A percentile compares a stretch with the other conserved stretches of the same genome.
These are phyloP conservation scores for Luperina testacea DNA, from an alignment of 2,888 invertebrate species.

Conservation along the genomic window DNA sequence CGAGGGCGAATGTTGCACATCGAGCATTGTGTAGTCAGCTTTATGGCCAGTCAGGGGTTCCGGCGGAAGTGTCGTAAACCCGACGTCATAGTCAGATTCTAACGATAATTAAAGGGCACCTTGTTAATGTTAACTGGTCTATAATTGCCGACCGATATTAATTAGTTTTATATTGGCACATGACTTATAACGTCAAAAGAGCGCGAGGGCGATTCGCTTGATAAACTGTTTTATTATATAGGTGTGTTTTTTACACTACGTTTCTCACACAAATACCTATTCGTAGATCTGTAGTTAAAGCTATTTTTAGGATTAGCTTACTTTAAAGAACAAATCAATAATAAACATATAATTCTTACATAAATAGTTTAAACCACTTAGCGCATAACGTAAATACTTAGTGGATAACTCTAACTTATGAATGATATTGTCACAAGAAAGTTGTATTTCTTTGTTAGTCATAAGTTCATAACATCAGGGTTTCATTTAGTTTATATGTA, in stretches of 20 bases:
- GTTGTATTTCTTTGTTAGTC: background rate
- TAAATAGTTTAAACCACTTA: background rate
- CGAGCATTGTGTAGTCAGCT: slow-evolving; percentile 78
- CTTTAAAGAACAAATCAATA: too few relatives aligned
- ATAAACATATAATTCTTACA: background rate
- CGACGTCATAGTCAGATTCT: slow-evolving; percentile 83
- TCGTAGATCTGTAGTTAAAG: background rate
- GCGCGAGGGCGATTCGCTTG: slow-evolving; percentile 38
- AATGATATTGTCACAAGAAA: background rate
- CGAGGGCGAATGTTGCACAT: slow-evolving; percentile 78
- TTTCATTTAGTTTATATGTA: background rate
- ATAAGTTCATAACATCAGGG: too few relatives aligned
- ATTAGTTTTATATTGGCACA: slow-evolving; percentile 76
- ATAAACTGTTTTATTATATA: slow-evolving; percentile 25
- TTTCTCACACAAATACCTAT: background rate
- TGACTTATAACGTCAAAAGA: slow-evolving; percentile 53
- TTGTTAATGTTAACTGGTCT: slow-evolving; percentile 88
- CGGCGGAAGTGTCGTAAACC: slow-evolving; percentile 87
- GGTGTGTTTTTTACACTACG: background rate
- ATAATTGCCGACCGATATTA: slow-evolving; percentile 84
- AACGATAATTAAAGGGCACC: slow-evolving; percentile 86
- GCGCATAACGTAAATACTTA: background rate
- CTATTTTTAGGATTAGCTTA: background rate
- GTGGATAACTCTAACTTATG: background rate
- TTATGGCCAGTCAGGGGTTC: slow-evolving; percentile 81